These are phyloP conservation scores for Odocoileus hemionus DNA, from an alignment of 2,113 vertebrate species.

Conservation along the genomic window DNA sequence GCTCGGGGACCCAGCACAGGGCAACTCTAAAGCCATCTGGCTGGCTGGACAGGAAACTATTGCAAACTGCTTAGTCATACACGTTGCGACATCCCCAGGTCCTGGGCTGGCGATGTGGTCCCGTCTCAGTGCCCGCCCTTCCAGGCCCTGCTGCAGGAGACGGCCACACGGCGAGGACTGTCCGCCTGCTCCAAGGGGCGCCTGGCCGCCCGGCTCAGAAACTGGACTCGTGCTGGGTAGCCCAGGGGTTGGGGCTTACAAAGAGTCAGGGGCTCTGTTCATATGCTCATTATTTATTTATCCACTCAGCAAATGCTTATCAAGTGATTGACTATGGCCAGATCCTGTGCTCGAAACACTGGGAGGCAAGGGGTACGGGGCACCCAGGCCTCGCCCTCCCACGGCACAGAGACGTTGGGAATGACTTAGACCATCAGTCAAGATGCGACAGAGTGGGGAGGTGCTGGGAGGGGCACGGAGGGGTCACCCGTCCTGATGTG, in stretches of 20 bases:
- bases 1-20: background rate
- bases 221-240: background rate
- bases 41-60: conserved; percentile 68
- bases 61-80: conserved; percentile 35
- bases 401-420: conserved; percentile 3
- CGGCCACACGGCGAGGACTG: background rate
- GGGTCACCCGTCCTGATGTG: background rate
- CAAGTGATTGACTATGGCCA: conserved; percentile 38
- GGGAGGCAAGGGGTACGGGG: conserved; percentile 2
- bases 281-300: conserved; percentile 43
- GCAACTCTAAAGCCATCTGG: conserved; percentile 47
- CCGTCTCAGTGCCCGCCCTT: background rate
- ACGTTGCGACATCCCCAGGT: conserved; percentile 26
- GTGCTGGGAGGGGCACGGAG: background rate
- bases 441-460: background rate
- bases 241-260: background rate
- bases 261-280: conserved; percentile 38
- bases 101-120: background rate
- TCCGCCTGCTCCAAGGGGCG: background rate
- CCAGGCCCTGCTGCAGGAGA: background rate
- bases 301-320: conserved; percentile 65
- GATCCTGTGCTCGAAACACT: conserved; percentile 1
- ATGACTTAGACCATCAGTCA: background rate
- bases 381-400: background rate
- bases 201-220: background rate